These are phyloP conservation scores for Mixornis gularis DNA, from an alignment of 2,113 vertebrate genomes.

Conservation along the genomic window DNA sequence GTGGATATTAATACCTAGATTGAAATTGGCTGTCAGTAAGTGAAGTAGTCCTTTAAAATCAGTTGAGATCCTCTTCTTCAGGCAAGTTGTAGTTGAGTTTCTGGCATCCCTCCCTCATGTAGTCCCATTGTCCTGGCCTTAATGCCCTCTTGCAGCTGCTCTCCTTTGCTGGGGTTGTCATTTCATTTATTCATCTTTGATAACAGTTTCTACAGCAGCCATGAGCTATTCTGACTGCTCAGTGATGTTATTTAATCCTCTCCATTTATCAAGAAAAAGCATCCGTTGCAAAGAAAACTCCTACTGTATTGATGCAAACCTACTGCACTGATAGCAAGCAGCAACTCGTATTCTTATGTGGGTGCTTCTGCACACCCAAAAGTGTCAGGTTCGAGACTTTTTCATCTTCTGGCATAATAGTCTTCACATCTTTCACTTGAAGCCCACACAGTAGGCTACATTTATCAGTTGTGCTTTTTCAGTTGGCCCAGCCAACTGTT, in stretches of 20 bases:
- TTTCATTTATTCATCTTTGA: not conserved
- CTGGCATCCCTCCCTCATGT: not conserved
- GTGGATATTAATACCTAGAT: not conserved
- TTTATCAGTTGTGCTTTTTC: not conserved
- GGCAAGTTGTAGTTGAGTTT: not conserved
- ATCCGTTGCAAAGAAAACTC: not conserved
- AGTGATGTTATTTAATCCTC: not conserved
- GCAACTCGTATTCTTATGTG: not conserved
- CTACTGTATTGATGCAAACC: not conserved
- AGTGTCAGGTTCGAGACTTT: not conserved
- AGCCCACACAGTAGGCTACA: not conserved
- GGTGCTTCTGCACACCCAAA: not conserved
- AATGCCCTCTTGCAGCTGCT: not conserved
- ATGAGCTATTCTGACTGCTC: not conserved
- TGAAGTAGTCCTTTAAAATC: not conserved
- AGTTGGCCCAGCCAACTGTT: not conserved
- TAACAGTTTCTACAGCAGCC: slow-evolving; percentile 4
- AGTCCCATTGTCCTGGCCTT: not conserved
- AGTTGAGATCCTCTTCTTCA: not conserved
- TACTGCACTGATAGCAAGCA: not conserved
- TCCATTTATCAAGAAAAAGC: not conserved
- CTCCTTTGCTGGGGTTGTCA: not conserved
- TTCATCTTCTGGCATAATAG: not conserved
- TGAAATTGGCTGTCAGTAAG: not conserved
- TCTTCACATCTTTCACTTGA: not conserved